phyloP scores from a whole-genome alignment of 2,113 vertebrate species.

The Oxygymnocypris stewartii region DNA sequence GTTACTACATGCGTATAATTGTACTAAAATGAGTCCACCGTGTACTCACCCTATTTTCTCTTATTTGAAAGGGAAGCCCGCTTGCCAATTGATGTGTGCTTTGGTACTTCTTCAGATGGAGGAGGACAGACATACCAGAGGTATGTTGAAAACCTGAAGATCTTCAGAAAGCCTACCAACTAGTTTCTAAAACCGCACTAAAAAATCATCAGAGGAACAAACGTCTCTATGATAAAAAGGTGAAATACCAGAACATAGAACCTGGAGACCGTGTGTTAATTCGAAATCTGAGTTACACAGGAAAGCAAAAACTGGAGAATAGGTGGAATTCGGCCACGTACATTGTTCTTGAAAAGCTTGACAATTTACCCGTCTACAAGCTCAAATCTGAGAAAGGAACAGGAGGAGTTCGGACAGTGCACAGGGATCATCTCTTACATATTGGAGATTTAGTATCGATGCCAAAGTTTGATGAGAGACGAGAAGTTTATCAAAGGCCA shows the following conservation, averaged over 20 bases:
- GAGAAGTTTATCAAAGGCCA: background rate
- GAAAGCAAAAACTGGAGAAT: background rate
- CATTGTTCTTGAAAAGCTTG: background rate
- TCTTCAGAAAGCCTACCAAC: background rate
- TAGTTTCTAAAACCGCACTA: background rate
- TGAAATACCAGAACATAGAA: background rate
- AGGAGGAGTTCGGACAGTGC: background rate
- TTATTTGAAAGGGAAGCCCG: background rate
- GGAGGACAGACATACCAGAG: background rate
- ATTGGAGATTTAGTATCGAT: background rate
- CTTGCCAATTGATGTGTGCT: background rate
- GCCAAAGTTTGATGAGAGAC: background rate
- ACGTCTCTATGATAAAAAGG: conserved; percentile 4
- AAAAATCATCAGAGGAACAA: conserved; percentile 5
- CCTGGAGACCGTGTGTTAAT: background rate
- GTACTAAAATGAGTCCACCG: background rate
- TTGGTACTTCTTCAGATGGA: background rate
- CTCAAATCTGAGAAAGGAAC: background rate
- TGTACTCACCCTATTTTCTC: background rate
- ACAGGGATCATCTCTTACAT: background rate
- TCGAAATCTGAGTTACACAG: background rate
- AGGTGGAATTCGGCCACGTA: background rate
- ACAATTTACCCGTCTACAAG: background rate
- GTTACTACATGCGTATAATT: conserved; percentile 5
- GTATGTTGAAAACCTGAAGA: background rate